Evolutionary conservation across 2,113 vertebrate species (phyloP).

Genomic region (Halcyon malimbica): DNA sequence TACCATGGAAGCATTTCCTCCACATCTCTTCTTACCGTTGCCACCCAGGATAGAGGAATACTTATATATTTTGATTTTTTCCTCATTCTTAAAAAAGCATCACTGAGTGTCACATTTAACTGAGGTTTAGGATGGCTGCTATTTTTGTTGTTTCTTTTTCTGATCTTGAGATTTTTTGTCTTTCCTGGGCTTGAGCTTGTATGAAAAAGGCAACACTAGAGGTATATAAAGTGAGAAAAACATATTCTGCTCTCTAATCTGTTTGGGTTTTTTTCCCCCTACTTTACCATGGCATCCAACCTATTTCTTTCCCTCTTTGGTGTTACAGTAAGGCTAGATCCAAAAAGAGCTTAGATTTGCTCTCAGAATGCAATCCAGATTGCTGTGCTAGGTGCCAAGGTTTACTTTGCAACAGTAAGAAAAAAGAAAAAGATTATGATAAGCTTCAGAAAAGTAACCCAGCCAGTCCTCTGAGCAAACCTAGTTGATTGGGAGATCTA

Average conservation of each 20-base stretch:
- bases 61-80: neutral
- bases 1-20: neutral
- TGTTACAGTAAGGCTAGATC: neutral
- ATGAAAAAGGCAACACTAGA: neutral
- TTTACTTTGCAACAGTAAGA: slow-evolving; percentile 36
- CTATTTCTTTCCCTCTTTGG: neutral
- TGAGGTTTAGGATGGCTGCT: neutral
- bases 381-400: slow-evolving; percentile 30
- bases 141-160: neutral
- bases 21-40: neutral
- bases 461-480: slow-evolving; percentile 14
- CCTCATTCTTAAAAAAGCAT: neutral
- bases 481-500: slow-evolving; percentile 25
- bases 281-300: neutral
- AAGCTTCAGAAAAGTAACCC: slow-evolving; percentile 39
- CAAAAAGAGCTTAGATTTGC: neutral
- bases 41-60: neutral
- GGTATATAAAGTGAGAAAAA: neutral
- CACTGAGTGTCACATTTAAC: neutral
- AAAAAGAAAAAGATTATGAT: slow-evolving; percentile 41
- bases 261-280: neutral
- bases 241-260: neutral
- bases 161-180: neutral
- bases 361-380: slow-evolving; percentile 54
- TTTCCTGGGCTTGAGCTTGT: neutral